Percentiles rank a stretch among this genome's conserved stretches.
These are phyloP conservation scores for Dendrocincla tyrannina DNA, from an alignment of 2,797 vertebrate species.

Conservation along the genomic window DNA sequence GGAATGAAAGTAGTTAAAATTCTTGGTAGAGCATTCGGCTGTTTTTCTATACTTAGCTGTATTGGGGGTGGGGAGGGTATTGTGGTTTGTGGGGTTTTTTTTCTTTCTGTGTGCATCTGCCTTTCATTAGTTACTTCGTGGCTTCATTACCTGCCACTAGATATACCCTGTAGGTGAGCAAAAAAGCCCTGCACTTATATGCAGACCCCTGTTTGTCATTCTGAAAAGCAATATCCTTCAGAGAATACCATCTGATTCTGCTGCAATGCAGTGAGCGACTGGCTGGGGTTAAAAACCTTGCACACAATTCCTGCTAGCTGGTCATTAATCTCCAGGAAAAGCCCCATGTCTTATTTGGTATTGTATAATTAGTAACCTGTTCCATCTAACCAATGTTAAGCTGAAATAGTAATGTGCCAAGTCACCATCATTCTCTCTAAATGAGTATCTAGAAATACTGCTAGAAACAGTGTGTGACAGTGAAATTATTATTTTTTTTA, in stretches of 20 bases:
- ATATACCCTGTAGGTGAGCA: background rate
- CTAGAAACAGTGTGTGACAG: background rate
- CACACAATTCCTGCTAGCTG: slow-evolving; percentile 4
- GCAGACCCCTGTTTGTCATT: background rate
- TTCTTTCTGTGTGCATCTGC: background rate
- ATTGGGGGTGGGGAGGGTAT: fast-evolving
- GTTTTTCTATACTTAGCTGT: background rate
- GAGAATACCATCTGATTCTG: slow-evolving; percentile 12
- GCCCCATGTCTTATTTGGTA: slow-evolving; percentile 31
- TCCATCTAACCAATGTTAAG: slow-evolving; percentile 16
- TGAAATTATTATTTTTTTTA: background rate
- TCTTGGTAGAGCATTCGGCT: background rate
- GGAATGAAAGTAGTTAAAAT: background rate
- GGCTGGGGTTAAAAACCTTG: slow-evolving; percentile 48
- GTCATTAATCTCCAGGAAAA: slow-evolving; percentile 64
- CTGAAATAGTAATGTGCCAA: slow-evolving; percentile 16
- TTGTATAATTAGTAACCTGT: slow-evolving; percentile 53
- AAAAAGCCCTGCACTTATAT: background rate
- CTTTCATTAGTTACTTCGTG: background rate
- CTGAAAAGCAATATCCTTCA: background rate
- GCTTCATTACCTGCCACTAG: background rate
- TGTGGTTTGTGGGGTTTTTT: background rate
- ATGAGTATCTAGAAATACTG: background rate
- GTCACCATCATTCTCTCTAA: background rate
- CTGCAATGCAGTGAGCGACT: slow-evolving; percentile 26